Evolutionary conservation across 2,888 invertebrate genomes (phyloP).

Genomic region (Eristalinus aeneus): DNA sequence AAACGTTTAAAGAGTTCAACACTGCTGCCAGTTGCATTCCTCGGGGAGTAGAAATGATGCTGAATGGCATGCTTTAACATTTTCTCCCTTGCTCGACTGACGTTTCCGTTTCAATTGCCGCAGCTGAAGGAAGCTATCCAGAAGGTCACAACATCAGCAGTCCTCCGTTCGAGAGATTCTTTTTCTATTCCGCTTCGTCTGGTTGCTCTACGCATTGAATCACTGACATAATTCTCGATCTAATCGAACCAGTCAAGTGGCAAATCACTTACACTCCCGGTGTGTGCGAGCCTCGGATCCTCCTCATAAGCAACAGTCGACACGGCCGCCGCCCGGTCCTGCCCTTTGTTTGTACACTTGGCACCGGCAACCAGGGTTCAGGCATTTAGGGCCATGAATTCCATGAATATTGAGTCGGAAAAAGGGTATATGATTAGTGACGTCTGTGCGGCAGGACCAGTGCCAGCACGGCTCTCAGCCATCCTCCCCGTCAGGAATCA

Average conservation of each 20-base stretch:
- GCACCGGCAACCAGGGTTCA: slow-evolving; percentile 42
- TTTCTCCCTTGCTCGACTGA: slow-evolving; percentile 2
- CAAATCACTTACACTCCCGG: slow-evolving; percentile 79
- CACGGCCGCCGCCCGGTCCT: slow-evolving; percentile 29
- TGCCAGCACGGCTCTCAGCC: not conserved
- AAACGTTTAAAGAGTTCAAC: not conserved
- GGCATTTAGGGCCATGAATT: slow-evolving; percentile 60
- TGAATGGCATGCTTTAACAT: not conserved
- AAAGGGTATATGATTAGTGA: slow-evolving; percentile 49
- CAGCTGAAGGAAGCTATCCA: not conserved
- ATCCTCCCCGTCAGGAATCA: slow-evolving; percentile 27
- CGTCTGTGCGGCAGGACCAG: slow-evolving; percentile 14
- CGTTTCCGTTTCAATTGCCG: slow-evolving; percentile 20
- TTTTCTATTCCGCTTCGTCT: slow-evolving; percentile 13
- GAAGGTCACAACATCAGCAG: not conserved
- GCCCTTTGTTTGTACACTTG: slow-evolving; percentile 60
- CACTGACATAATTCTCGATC: slow-evolving; percentile 40
- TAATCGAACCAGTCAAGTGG: slow-evolving; percentile 77
- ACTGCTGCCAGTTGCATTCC: not conserved
- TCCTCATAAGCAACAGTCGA: slow-evolving; percentile 59
- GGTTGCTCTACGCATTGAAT: slow-evolving; percentile 12
- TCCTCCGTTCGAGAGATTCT: not conserved
- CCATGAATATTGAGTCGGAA: slow-evolving; percentile 12
- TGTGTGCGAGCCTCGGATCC: slow-evolving; percentile 71
- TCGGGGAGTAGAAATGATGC: not conserved